phyloP scores from a whole-genome alignment of 1,140 invertebrate genomes.

The Ceratosolen fusciceps region DNA sequence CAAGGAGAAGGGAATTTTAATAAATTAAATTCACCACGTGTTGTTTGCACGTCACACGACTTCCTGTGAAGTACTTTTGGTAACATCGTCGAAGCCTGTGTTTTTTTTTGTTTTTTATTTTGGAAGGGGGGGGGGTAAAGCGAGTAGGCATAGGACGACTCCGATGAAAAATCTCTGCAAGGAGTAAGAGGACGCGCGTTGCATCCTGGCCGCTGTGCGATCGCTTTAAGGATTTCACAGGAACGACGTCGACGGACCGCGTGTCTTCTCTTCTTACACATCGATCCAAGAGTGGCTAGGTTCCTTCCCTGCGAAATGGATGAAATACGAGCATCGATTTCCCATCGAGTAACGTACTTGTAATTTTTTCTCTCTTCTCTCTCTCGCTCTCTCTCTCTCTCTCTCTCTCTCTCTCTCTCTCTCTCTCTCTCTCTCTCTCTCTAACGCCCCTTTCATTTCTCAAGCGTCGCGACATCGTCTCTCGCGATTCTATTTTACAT shows the following conservation, averaged over 20 bases:
- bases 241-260: constrained; percentile 39
- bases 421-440: not conserved
- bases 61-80: no score
- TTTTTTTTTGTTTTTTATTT: no score
- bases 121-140: no score
- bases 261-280: constrained; percentile 47
- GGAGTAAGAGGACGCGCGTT: not conserved
- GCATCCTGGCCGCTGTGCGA: constrained; percentile 44
- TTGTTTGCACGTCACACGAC: no score
- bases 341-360: constrained; percentile 58
- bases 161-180: no score
- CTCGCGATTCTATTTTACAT: not conserved
- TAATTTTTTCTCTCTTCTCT: constrained; percentile 33
- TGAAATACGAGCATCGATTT: constrained; percentile 65
- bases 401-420: not conserved
- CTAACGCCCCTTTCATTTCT: no score
- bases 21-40: no score
- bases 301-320: constrained; percentile 61
- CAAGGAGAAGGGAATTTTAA: no score
- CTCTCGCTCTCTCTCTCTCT: not conserved
- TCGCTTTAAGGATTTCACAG: constrained; percentile 59
- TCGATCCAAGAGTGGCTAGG: constrained; percentile 48
- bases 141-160: no score
- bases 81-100: no score
- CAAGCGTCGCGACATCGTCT: no score